These are phyloP conservation scores for Sitodiplosis mosellana DNA, from an alignment of 1,140 invertebrate genomes.

Conservation along the genomic window DNA sequence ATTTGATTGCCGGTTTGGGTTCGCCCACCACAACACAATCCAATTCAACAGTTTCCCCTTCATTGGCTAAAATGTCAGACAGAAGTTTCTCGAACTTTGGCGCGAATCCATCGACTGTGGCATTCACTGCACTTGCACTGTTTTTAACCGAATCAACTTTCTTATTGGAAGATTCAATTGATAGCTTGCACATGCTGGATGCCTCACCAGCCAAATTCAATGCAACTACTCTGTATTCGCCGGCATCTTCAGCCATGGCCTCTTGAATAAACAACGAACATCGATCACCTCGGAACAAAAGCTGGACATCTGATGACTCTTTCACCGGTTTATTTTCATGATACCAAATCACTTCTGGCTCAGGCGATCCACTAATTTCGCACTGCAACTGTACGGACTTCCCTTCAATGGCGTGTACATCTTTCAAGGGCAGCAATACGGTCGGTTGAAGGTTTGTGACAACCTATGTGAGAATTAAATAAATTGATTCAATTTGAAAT, in stretches of 20 bases:
- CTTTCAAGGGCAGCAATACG: conserved; percentile 49
- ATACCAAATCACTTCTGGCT: conserved; percentile 78
- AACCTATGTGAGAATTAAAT: too few relatives aligned
- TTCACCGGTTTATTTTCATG: conserved; percentile 68
- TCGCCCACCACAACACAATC: conserved; percentile 52
- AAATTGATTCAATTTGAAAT: too few relatives aligned
- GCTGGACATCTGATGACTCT: conserved; percentile 58
- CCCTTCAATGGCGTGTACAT: conserved; percentile 50
- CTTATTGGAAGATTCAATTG: conserved; percentile 24
- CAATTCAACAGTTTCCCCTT: conserved; percentile 50
- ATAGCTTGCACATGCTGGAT: conserved; percentile 49
- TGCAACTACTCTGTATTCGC: conserved; percentile 62
- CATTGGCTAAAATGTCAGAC: conserved; percentile 41
- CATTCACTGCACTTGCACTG: neutral
- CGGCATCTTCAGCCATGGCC: conserved; percentile 53
- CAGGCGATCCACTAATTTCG: conserved; percentile 65
- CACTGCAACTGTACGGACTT: conserved; percentile 52
- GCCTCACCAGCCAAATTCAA: conserved; percentile 63
- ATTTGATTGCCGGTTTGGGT: conserved; percentile 47
- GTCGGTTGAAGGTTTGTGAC: too few relatives aligned
- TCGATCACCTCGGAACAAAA: conserved; percentile 62
- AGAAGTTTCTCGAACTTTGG: conserved; percentile 54
- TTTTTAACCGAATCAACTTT: conserved; percentile 17
- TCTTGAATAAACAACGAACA: conserved; percentile 62
- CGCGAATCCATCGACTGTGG: conserved; percentile 24